Percentiles rank a stretch among this genome's conserved stretches.
phyloP scores from a whole-genome alignment of 2,113 vertebrate genomes.

The Cervus canadensis region DNA sequence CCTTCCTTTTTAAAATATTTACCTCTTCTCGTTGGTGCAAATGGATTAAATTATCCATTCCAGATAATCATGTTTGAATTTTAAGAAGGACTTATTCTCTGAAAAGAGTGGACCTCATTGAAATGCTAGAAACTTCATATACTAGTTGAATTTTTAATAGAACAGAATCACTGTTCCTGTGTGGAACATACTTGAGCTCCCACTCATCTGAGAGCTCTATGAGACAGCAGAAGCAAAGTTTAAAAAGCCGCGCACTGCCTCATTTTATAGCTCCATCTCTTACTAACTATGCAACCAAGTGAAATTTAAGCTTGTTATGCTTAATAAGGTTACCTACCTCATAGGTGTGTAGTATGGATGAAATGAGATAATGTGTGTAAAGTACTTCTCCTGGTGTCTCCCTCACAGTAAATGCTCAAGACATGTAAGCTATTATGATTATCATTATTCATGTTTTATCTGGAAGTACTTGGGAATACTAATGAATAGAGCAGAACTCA shows the following conservation, averaged over 20 bases:
- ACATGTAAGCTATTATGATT: not conserved
- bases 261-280: not conserved
- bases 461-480: not conserved
- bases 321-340: not conserved
- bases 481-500: conserved; percentile 1
- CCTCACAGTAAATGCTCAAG: not conserved
- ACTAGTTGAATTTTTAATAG: not conserved
- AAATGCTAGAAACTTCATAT: not conserved
- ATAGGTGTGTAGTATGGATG: not conserved
- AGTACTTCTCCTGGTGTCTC: not conserved
- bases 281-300: not conserved
- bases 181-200: not conserved
- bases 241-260: not conserved
- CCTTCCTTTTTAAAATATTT: not conserved
- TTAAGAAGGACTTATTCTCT: not conserved
- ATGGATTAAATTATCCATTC: not conserved
- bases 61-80: not conserved
- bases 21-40: not conserved
- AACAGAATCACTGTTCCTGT: not conserved
- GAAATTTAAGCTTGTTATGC: not conserved
- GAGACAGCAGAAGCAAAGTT: not conserved
- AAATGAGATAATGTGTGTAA: not conserved
- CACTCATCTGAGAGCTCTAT: not conserved
- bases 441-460: not conserved
- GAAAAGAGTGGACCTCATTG: not conserved